These are phyloP conservation scores for Chiridota heheva DNA, from an alignment of 35 echinoderm and acorn worm species.

Conservation along the genomic window DNA sequence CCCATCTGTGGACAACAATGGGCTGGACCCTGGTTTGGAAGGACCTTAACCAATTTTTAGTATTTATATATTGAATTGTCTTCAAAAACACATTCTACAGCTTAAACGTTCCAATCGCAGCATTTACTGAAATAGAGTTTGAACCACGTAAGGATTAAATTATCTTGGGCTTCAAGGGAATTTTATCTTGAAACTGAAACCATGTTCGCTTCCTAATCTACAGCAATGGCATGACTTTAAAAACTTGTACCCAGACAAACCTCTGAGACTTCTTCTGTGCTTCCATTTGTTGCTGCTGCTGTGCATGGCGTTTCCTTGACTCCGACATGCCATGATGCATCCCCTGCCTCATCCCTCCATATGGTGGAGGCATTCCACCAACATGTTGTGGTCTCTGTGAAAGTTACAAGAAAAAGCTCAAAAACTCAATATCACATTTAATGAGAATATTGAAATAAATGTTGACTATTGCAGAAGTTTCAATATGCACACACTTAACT, in stretches of 20 bases:
- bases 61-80: not conserved
- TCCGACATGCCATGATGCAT: constrained; percentile 69
- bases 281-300: constrained; percentile 49
- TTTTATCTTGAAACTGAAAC: not conserved
- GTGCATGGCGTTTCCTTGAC: constrained; percentile 79
- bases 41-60: no score
- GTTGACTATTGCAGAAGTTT: no score
- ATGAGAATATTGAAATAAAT: not conserved
- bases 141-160: no score
- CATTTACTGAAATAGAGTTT: no score
- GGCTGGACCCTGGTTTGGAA: no score
- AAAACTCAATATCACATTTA: not conserved
- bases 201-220: not conserved
- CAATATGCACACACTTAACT: no score
- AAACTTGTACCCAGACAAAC: no score
- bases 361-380: constrained; percentile 94
- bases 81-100: not conserved
- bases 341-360: constrained; percentile 73
- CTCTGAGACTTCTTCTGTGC: constrained; percentile 95
- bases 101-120: not conserved
- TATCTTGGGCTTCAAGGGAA: no score
- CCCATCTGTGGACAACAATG: no score
- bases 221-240: not conserved
- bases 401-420: not conserved
- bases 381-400: constrained; percentile 78